Conservation (phyloP, 2,113 vertebrate species). For the Quiscalus mexicanus region DNA sequence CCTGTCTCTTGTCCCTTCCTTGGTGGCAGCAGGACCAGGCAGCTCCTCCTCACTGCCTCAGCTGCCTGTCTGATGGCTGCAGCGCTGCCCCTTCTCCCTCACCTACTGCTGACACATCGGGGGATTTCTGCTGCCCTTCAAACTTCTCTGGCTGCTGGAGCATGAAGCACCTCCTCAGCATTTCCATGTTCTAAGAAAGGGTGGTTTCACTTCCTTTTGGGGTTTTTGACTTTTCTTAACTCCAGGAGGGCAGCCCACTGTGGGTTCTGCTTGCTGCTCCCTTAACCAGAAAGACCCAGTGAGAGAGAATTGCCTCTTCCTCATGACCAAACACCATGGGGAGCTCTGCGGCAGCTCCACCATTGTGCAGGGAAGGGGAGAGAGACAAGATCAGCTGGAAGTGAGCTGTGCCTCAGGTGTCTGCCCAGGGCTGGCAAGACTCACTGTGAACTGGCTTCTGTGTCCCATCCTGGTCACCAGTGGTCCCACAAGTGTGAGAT, state of each 20-base stretch:
- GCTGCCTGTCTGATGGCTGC: background rate
- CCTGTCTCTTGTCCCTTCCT: background rate
- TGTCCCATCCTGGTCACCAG: accelerated
- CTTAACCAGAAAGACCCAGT: background rate
- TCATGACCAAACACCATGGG: accelerated
- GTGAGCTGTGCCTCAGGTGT: background rate
- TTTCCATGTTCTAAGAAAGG: slow-evolving; percentile 57
- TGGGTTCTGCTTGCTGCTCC: background rate
- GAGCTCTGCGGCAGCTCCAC: background rate
- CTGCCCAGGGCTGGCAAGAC: background rate
- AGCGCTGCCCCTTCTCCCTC: background rate
- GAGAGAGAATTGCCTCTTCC: accelerated
- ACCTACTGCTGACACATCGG: background rate
- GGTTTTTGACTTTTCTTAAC: background rate
- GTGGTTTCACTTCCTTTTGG: slow-evolving; percentile 40
- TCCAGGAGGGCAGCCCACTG: background rate
- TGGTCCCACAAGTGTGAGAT: accelerated
- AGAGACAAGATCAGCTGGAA: background rate
- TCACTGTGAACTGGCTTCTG: accelerated
- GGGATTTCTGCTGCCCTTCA: slow-evolving; percentile 48
- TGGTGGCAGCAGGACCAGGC: background rate
- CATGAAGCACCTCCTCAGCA: slow-evolving; percentile 23
- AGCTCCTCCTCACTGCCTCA: background rate
- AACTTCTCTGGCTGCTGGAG: background rate
- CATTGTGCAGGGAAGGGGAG: accelerated